phyloP scores from a whole-genome alignment of 1,140 invertebrate species.

The Phymorhynchus buccinoides region DNA sequence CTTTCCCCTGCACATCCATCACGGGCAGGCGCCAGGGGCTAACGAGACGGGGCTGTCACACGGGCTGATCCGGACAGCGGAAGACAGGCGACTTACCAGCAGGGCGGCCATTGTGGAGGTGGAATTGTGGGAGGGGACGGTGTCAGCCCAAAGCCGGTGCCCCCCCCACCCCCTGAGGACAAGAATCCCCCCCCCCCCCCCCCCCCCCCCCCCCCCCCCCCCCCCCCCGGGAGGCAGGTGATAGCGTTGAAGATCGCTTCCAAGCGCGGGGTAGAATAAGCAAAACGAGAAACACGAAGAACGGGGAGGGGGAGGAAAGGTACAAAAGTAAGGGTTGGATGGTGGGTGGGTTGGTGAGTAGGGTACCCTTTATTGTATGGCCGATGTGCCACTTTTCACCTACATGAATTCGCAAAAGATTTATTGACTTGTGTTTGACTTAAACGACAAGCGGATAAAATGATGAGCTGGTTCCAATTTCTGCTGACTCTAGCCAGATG shows the following conservation, averaged over 20 bases:
- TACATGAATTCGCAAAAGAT: too few species aligned
- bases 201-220: too few species aligned
- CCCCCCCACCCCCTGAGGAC: background rate
- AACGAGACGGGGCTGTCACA: background rate
- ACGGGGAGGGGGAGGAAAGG: background rate
- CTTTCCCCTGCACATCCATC: conserved; percentile 26
- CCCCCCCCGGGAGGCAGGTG: background rate
- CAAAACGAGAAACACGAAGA: background rate
- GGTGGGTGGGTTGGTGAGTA: background rate
- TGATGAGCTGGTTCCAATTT: too few species aligned
- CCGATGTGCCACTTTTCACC: too few species aligned
- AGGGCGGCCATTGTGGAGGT: conserved; percentile 31
- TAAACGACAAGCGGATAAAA: too few species aligned
- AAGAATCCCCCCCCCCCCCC: too few species aligned
- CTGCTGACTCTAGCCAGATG: too few species aligned
- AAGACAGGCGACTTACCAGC: conserved; percentile 31
- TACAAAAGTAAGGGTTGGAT: too few species aligned
- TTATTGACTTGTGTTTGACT: too few species aligned
- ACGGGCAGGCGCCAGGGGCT: conserved; percentile 1
- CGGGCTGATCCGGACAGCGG: background rate
- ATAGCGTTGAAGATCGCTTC: background rate
- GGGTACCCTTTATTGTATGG: too few species aligned
- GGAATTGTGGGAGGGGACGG: conserved; percentile 31
- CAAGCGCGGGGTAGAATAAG: background rate
- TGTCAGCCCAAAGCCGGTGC: background rate